Percentiles rank a stretch among this genome's conserved stretches.
Evolutionary conservation across 2,113 vertebrate genomes (phyloP).

Genomic region (Dolichotis patagonum): DNA sequence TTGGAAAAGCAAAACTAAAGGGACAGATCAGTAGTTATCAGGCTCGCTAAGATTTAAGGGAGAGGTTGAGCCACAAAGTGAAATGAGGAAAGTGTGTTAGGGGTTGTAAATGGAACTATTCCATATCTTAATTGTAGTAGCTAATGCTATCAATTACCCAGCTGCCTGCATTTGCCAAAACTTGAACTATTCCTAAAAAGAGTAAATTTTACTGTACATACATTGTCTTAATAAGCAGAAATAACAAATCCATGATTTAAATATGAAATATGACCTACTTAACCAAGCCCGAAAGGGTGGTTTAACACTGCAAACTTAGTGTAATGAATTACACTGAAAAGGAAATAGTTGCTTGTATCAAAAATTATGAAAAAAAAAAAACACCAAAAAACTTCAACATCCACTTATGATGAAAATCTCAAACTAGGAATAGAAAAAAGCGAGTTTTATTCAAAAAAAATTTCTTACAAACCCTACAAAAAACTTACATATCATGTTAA

Average conservation of each 20-base stretch:
- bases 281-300: neutral
- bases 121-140: slow-evolving; percentile 6
- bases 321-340: slow-evolving; percentile 34
- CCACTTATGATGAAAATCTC: slow-evolving; percentile 25
- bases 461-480: neutral
- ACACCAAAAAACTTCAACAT: slow-evolving; percentile 42
- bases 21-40: neutral
- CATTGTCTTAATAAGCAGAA: neutral
- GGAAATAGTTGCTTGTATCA: slow-evolving; percentile 22
- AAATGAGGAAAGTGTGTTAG: neutral
- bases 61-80: neutral
- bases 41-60: neutral
- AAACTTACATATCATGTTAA: neutral
- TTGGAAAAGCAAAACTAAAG: slow-evolving; percentile 26
- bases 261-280: slow-evolving; percentile 37
- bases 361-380: slow-evolving; percentile 37
- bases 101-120: neutral
- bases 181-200: neutral
- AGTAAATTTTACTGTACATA: slow-evolving; percentile 18
- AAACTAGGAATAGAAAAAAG: neutral
- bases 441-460: neutral
- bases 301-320: slow-evolving; percentile 46
- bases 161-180: slow-evolving; percentile 32
- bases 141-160: neutral
- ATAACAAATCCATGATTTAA: neutral